Percentiles rank a stretch among this genome's conserved stretches.
Conservation (phyloP, 2,888 invertebrate genomes). For the Anarsia innoxiella region DNA sequence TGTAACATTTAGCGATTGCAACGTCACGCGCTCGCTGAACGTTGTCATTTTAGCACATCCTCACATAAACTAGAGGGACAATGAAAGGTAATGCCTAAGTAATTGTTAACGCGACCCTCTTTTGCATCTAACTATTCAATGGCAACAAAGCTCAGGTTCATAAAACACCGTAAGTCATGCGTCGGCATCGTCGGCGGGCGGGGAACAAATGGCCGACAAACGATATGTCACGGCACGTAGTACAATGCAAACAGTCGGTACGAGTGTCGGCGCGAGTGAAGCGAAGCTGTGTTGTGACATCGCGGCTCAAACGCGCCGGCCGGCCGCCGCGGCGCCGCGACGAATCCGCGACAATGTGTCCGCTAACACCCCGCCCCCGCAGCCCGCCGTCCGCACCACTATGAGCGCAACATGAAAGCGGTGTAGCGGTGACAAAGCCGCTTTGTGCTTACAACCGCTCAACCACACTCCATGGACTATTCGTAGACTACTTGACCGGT, state of each 20-base stretch:
- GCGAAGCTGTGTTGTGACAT: conserved; percentile 56
- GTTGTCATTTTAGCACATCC: conserved; percentile 11
- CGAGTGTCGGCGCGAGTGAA: conserved; percentile 61
- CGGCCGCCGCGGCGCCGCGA: conserved; percentile 48
- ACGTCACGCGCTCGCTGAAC: conserved; percentile 27
- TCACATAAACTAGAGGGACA: conserved; percentile 33
- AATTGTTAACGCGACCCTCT: conserved; percentile 47
- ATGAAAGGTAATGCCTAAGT: conserved; percentile 38
- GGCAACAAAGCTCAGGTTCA: conserved; percentile 47
- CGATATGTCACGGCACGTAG: conserved; percentile 70
- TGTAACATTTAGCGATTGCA: conserved; percentile 34
- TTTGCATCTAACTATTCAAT: conserved; percentile 44
- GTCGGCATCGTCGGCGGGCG: conserved; percentile 40
- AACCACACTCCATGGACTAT: too few relatives aligned
- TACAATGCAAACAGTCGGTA: conserved; percentile 71
- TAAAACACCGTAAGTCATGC: conserved; percentile 44
- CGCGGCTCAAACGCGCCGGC: conserved; percentile 35
- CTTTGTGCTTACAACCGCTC: too few relatives aligned
- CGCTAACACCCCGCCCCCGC: conserved; percentile 22
- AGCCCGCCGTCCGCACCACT: conserved; percentile 22
- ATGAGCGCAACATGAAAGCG: conserved; percentile 38
- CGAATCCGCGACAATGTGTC: conserved; percentile 62
- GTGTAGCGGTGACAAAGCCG: conserved; percentile 51
- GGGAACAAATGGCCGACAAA: conserved; percentile 35
- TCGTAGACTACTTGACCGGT: too few relatives aligned